Evolutionary conservation across 2,797 vertebrate species (phyloP).

Genomic region (Enteromius trimaculatus): DNA sequence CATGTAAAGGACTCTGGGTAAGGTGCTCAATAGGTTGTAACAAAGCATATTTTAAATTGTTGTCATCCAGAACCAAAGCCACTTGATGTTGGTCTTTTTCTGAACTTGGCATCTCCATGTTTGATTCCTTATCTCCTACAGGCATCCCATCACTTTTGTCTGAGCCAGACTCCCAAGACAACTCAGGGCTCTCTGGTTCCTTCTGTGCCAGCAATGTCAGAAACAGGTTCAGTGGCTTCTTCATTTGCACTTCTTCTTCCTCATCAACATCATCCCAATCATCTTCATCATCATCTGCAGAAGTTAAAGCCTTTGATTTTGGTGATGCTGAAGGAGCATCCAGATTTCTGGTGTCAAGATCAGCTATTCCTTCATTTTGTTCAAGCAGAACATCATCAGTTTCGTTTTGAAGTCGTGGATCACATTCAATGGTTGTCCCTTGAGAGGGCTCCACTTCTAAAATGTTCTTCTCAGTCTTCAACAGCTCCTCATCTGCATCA

Average conservation of each 20-base stretch:
- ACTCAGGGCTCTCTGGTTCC: constrained; percentile 44
- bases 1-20: not conserved
- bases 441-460: constrained; percentile 25
- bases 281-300: constrained; percentile 25
- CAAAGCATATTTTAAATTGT: constrained; percentile 21
- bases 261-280: constrained; percentile 39
- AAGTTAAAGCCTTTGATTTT: not conserved
- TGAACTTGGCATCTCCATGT: not conserved
- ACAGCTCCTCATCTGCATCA: constrained; percentile 47
- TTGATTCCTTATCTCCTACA: constrained; percentile 7
- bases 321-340: not conserved
- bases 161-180: constrained; percentile 48
- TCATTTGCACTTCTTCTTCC: constrained; percentile 15
- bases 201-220: constrained; percentile 36
- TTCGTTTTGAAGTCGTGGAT: constrained; percentile 27
- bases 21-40: constrained; percentile 20
- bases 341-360: constrained; percentile 18
- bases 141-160: constrained; percentile 37
- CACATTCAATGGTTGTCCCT: not conserved
- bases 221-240: constrained; percentile 32
- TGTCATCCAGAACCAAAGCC: constrained; percentile 10
- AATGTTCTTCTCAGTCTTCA: constrained; percentile 25
- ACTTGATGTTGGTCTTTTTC: constrained; percentile 1
- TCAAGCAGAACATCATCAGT: not conserved
- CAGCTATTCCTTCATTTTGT: not conserved